Evolutionary conservation across 2,113 vertebrate genomes (phyloP).

Genomic region (Polypterus senegalus): DNA sequence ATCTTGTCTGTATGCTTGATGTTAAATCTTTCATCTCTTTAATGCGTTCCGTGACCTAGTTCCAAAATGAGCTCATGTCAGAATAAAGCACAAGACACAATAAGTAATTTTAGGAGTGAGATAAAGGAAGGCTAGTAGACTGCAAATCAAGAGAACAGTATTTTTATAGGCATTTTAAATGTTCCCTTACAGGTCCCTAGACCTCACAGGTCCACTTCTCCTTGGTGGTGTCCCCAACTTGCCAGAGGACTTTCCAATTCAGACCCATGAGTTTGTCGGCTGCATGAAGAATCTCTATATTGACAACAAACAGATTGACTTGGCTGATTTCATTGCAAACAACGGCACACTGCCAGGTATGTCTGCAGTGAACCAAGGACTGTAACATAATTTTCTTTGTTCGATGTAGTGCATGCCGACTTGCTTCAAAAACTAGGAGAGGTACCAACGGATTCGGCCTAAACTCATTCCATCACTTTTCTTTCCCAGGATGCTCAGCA

Average conservation of each 20-base stretch:
- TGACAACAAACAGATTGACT: conserved; percentile 71
- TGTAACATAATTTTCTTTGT: too few species aligned
- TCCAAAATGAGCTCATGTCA: too few species aligned
- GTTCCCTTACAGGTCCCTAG: conserved; percentile 60
- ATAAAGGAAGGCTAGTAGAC: background rate
- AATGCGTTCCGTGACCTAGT: too few species aligned
- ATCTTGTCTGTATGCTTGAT: too few species aligned
- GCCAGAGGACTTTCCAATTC: conserved; percentile 77
- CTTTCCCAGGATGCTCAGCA: conserved; percentile 62
- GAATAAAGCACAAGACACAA: background rate
- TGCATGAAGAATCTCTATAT: conserved; percentile 80
- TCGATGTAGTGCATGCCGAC: too few species aligned
- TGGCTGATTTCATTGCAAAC: conserved; percentile 86
- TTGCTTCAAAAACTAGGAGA: too few species aligned
- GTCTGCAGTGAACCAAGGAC: background rate
- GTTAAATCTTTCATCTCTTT: too few species aligned
- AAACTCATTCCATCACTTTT: background rate
- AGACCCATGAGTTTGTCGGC: conserved; percentile 73
- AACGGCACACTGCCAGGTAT: conserved; percentile 81
- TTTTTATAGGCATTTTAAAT: background rate
- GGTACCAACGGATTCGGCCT: too few species aligned
- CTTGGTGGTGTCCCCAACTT: conserved; percentile 80
- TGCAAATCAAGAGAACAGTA: background rate
- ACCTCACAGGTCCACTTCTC: conserved; percentile 80
- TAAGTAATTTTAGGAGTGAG: background rate